Base-by-base conservation (phyloP, 2,888 invertebrate genomes). In the Pyrrhia umbra region DNA sequence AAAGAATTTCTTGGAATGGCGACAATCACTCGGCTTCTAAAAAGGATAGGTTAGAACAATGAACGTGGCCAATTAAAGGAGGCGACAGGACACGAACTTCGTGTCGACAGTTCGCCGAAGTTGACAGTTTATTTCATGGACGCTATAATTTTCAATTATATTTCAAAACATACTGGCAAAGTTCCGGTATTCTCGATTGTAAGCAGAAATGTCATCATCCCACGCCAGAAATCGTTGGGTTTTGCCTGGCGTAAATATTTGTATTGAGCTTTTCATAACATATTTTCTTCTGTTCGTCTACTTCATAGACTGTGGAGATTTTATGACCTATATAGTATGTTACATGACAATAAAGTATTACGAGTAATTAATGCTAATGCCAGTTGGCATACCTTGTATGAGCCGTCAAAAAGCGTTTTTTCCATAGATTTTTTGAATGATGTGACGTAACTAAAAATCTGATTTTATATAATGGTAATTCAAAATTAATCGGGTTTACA, bases 71-170 rank as follows among this genome's bases (percentile, higher is more conserved):
- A 92, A 93, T 92, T 92, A 92, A 87, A 88, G 82, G 83, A 84
- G 83, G 79, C 85, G 84, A 85, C 85, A 80, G 80, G 83, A 90
- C 90, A 92, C 89, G 90, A 89, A 88, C 81, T 89, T 86, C 86
- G 85, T 89, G 89, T 90, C 85, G 82, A 76, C 80, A 83, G 80
- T 80, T 85, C 82, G 82, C 79, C 80, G 79, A 77, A 80, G 86
- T 85, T 88, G 90, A 90, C 88, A 86, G 76, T 86, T 86, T 86
- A 85, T 84, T 87, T 86, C 85, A 87, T 85, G 85, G 83, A 78
- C 78, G 83, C 88, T 85, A 90, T 91, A 88, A 90, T 87, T 90
- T 88, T 84, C 86, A 90, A 90, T 89, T 89, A 88, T 88, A 86
- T 86, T 88, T 85, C 76, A 81, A 88, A 86, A 82, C 79, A 85